phyloP scores from a whole-genome alignment of 1,140 invertebrate genomes.

The Carcinoscorpius rotundicauda region DNA sequence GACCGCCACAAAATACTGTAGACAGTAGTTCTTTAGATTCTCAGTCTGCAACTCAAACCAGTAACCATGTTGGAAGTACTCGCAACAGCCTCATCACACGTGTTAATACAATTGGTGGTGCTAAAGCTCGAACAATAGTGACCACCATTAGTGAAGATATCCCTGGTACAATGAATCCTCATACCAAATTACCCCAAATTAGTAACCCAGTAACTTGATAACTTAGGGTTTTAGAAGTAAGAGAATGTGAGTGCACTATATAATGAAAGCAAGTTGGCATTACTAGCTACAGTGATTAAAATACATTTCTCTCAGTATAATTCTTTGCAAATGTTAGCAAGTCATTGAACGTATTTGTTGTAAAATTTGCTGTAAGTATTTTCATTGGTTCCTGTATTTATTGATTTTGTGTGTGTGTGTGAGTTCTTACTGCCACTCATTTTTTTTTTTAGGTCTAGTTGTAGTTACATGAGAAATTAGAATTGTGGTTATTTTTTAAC shows the following conservation, averaged over 20 bases:
- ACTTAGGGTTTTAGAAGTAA: conserved; percentile 8
- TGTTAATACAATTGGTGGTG: conserved; percentile 22
- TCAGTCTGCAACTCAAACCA: conserved; percentile 12
- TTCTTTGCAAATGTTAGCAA: too few relatives aligned
- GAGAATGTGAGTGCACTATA: not conserved
- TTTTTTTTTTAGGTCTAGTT: too few relatives aligned
- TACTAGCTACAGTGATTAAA: too few relatives aligned
- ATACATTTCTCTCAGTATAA: too few relatives aligned
- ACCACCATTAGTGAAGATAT: conserved; percentile 27
- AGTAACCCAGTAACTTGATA: conserved; percentile 27
- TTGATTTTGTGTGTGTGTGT: too few relatives aligned
- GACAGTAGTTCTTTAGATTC: conserved; percentile 12
- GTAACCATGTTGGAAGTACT: conserved; percentile 9
- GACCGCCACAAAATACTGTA: conserved; percentile 17
- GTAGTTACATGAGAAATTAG: too few relatives aligned
- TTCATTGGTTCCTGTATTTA: too few relatives aligned
- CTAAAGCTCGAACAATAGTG: conserved; percentile 25
- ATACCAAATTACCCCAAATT: conserved; percentile 28
- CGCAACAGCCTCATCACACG: conserved; percentile 21
- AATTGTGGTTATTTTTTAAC: too few relatives aligned
- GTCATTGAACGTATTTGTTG: too few relatives aligned
- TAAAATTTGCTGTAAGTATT: too few relatives aligned
- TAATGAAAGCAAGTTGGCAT: too few relatives aligned
- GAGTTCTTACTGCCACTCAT: too few relatives aligned
- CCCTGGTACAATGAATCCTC: conserved; percentile 23